phyloP scores from a whole-genome alignment of 2,888 invertebrate species.

The Neoitamus cyanurus region DNA sequence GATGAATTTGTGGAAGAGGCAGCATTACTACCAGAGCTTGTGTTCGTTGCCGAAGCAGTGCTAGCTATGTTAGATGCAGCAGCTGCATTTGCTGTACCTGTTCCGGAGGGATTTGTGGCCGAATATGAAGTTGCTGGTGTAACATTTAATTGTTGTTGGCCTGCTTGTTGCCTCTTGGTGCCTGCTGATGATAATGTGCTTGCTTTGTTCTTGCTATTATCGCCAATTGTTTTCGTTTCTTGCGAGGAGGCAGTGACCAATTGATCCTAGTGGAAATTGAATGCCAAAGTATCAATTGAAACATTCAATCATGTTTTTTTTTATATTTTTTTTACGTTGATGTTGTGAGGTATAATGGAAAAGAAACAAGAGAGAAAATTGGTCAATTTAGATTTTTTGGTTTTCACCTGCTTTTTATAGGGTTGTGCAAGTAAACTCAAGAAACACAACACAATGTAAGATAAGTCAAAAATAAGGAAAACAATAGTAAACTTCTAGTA shows the following conservation, averaged over 20 bases:
- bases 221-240: constrained; percentile 55
- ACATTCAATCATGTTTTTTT: constrained; percentile 12
- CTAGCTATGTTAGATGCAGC: constrained; percentile 2
- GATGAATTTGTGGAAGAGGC: constrained; percentile 23
- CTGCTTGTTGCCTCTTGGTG: constrained; percentile 51
- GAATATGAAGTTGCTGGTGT: constrained; percentile 35
- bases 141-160: constrained; percentile 50
- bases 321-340: background rate
- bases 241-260: constrained; percentile 57
- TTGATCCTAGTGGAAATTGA: constrained; percentile 55
- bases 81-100: constrained; percentile 13
- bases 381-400: constrained; percentile 39
- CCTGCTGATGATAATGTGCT: constrained; percentile 53
- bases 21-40: constrained; percentile 12
- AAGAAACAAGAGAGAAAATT: background rate
- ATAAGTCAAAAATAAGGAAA: background rate
- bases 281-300: constrained; percentile 21
- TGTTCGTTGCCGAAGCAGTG: constrained; percentile 31
- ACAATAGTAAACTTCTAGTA: background rate
- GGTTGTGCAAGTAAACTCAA: constrained; percentile 41
- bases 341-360: background rate
- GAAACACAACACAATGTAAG: constrained; percentile 30
- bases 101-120: constrained; percentile 32
- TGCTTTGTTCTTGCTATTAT: constrained; percentile 54
- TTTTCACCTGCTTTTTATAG: constrained; percentile 17